Base-by-base conservation (phyloP, 2,797 vertebrate genomes). In the Tympanoctomys barrerae region DNA sequence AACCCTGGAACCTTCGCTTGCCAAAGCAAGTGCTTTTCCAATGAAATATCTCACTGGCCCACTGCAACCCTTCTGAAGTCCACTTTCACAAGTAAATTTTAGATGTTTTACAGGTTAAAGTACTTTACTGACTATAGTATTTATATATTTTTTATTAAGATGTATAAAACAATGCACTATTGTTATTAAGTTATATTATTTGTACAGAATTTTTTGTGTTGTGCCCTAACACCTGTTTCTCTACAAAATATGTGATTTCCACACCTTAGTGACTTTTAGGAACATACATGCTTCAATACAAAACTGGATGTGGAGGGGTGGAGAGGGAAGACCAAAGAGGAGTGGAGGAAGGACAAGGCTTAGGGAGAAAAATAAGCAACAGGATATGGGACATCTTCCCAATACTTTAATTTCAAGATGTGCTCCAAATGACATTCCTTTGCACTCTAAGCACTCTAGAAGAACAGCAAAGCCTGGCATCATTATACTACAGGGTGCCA, bases 351-450 rank as follows among this genome's bases (percentile, higher is more conserved):
- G 26, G 75, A 89, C 59, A 92, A 80, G 12, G 64, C 75, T 46
- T 59, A 92, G 64, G 75, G 64, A 94, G 62, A 91, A 83, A 92
- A 96, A 81, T 36, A 87, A 96, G 26, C n/a, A 88, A 80, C 8
- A 36, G 49, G 14, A 80, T 83, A 81, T 11, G 46, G 28, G 75
- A 39, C 19, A 95, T 28, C 87, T 19, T 70, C 49, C 33, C 28
- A 87, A 22, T 64, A 83, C 31, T 79, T 54, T 83, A 78, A 94
- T 66, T 87, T 87, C 68, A 94, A 95, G 46, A 90, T 90, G 46
- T 96, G 42, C 39, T 49, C 62, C 75, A 49, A 46, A 87, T 90
- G 62, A 66, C 64, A 93, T 95, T 85, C 61, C 66, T 96, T 42
- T 89, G 18, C 93, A 54, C 62, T 88, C 46, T 80, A 85, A 71